These are phyloP conservation scores for Emydocephalus ijimae DNA, from an alignment of 2,113 vertebrate species.

Conservation along the genomic window DNA sequence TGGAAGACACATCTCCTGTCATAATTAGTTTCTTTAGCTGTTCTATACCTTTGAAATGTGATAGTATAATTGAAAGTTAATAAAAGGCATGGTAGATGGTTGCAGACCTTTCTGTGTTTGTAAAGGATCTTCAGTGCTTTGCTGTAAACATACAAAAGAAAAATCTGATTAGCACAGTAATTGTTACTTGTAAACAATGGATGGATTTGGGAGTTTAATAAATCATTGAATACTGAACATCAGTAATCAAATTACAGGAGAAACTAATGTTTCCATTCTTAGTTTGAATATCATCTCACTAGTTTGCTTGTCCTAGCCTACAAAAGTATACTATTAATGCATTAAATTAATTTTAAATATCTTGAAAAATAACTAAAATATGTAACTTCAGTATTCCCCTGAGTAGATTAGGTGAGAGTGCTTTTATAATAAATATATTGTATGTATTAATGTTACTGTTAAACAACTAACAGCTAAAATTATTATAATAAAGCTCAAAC, in stretches of 20 bases:
- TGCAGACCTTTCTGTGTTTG: slow-evolving; percentile 60
- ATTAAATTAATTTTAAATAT: neutral
- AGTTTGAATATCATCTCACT: neutral
- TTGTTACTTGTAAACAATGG: slow-evolving; percentile 16
- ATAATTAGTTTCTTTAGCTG: slow-evolving; percentile 72
- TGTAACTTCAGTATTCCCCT: neutral
- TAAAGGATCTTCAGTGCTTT: slow-evolving; percentile 56
- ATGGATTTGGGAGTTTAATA: slow-evolving; percentile 30
- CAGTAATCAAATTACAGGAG: accelerated
- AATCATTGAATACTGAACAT: slow-evolving; percentile 12
- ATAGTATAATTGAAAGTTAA: slow-evolving; percentile 72
- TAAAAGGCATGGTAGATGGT: slow-evolving; percentile 65
- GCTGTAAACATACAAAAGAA: slow-evolving; percentile 33
- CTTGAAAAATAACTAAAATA: neutral
- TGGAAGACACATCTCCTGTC: slow-evolving; percentile 55
- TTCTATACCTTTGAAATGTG: slow-evolving; percentile 77
- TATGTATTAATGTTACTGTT: slow-evolving; percentile 5
- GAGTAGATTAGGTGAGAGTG: neutral
- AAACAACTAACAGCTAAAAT: slow-evolving; percentile 42
- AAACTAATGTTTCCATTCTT: neutral
- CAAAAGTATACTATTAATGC: neutral
- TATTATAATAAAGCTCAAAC: neutral
- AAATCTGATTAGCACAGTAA: neutral
- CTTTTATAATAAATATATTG: neutral
- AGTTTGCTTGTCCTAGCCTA: neutral